phyloP scores from a whole-genome alignment of 2,113 vertebrate species.

The Cyprinodon brontotheroides region DNA sequence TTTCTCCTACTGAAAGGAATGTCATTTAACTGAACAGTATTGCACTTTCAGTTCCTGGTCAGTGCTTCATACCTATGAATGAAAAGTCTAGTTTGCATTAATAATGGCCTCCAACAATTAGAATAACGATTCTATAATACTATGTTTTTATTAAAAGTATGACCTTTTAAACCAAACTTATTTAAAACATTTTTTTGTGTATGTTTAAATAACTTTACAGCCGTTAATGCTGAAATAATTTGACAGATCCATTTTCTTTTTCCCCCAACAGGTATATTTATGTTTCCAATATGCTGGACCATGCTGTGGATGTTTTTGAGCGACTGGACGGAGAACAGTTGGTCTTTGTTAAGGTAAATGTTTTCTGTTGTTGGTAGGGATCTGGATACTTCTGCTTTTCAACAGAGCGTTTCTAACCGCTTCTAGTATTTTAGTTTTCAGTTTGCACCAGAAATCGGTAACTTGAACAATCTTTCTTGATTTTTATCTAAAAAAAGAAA shows the following conservation, averaged over 20 bases:
- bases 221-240: neutral
- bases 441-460: neutral
- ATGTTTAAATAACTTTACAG: neutral
- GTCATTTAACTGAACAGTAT: neutral
- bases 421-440: neutral
- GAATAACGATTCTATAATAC: too few species aligned
- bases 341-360: slow-evolving; percentile 81
- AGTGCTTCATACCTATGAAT: neutral
- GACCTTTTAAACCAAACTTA: too few species aligned
- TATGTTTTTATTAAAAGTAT: too few species aligned
- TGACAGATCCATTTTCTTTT: accelerated
- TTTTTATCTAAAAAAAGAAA: too few species aligned
- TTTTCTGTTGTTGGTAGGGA: neutral
- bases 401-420: neutral
- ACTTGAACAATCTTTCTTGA: too few species aligned
- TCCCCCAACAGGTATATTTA: slow-evolving; percentile 83
- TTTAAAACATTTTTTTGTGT: too few species aligned
- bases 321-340: slow-evolving; percentile 80
- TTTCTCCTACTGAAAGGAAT: neutral
- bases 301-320: slow-evolving; percentile 81
- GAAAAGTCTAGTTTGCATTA: too few species aligned
- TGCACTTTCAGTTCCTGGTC: neutral
- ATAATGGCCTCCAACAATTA: too few species aligned
- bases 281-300: slow-evolving; percentile 76
- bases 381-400: neutral